These are phyloP conservation scores for Zygaena filipendulae DNA, from an alignment of 2,888 invertebrate genomes.

Conservation along the genomic window DNA sequence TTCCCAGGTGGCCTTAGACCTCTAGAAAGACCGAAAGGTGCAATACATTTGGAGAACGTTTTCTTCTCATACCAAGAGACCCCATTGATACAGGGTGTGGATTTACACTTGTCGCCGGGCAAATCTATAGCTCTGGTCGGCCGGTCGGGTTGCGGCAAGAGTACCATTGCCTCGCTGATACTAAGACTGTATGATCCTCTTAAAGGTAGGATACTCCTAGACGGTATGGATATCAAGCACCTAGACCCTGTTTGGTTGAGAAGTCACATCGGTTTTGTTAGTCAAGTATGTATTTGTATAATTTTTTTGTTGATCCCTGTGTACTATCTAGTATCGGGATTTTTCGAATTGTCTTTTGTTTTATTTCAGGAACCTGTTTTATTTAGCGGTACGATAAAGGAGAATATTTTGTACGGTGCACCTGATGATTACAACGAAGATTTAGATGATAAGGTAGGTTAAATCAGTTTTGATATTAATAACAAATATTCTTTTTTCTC, in stretches of 20 bases:
- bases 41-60: constrained; percentile 80
- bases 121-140: constrained; percentile 86
- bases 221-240: constrained; percentile 78
- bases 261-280: constrained; percentile 87
- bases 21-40: constrained; percentile 67
- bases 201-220: constrained; percentile 76
- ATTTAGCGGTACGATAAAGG: constrained; percentile 89
- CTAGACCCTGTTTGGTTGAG: constrained; percentile 89
- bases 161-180: constrained; percentile 87
- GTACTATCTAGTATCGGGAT: constrained; percentile 3
- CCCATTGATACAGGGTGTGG: constrained; percentile 71
- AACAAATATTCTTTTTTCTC: no score
- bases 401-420: constrained; percentile 92
- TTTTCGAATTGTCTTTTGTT: constrained; percentile 4
- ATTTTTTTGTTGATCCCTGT: background rate
- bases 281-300: constrained; percentile 75
- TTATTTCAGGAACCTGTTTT: constrained; percentile 84
- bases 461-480: no score
- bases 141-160: constrained; percentile 94
- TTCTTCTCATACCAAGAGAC: constrained; percentile 76
- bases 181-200: constrained; percentile 88
- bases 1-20: constrained; percentile 73
- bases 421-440: constrained; percentile 33
- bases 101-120: constrained; percentile 73
- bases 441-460: constrained; percentile 24